These are phyloP conservation scores for Alcis repandata DNA, from an alignment of 2,888 invertebrate genomes.

Conservation along the genomic window DNA sequence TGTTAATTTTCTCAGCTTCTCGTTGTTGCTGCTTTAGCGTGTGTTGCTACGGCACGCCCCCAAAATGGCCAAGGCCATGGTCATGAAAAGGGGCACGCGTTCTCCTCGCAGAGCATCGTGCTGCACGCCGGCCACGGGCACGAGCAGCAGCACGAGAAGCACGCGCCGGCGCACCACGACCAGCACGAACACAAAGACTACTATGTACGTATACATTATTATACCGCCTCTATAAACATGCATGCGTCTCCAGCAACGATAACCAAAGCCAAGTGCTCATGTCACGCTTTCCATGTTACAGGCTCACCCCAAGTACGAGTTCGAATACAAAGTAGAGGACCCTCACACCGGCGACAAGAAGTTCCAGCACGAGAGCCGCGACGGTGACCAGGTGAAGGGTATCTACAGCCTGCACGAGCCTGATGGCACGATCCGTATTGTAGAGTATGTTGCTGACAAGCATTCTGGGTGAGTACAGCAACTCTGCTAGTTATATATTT, in stretches of 20 bases:
- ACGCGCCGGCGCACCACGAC: constrained; percentile 17
- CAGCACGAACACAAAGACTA: constrained; percentile 33
- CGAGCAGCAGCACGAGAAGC: constrained; percentile 31
- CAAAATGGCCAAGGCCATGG: constrained; percentile 25
- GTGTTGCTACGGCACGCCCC: constrained; percentile 22
- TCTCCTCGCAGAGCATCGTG: constrained; percentile 60
- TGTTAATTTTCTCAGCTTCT: constrained; percentile 17
- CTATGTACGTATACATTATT: constrained; percentile 35
- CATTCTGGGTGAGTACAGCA: constrained; percentile 69
- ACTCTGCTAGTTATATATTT: too few species aligned
- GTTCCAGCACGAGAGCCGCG: constrained; percentile 75
- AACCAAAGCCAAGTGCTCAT: background rate
- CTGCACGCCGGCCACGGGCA: constrained; percentile 59
- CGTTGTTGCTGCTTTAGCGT: constrained; percentile 21
- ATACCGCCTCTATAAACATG: background rate
- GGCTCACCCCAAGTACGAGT: constrained; percentile 46
- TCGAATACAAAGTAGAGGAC: constrained; percentile 49
- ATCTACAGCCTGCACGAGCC: constrained; percentile 75
- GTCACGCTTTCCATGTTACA: constrained; percentile 16
- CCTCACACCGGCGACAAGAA: constrained; percentile 61
- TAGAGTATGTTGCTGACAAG: constrained; percentile 81
- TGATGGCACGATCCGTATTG: constrained; percentile 79
- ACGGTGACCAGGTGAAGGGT: constrained; percentile 76
- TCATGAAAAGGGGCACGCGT: constrained; percentile 47
- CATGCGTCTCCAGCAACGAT: background rate